These are phyloP conservation scores for Delia radicum DNA, from an alignment of 1,140 invertebrate genomes.

Conservation along the genomic window DNA sequence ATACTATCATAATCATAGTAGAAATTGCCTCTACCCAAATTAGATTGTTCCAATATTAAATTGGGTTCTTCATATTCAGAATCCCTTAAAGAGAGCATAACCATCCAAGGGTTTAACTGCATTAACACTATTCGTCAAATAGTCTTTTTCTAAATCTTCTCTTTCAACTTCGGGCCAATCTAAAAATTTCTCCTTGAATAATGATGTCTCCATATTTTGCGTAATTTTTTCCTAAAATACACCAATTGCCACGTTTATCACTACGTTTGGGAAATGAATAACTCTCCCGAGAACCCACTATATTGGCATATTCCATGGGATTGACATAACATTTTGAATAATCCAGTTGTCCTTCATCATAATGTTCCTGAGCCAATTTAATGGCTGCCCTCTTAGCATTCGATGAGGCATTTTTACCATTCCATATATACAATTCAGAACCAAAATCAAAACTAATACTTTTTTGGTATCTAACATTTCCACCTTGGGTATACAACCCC, in stretches of 20 bases:
- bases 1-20: conserved; percentile 75
- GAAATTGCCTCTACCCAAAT: conserved; percentile 79
- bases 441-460: conserved; percentile 91
- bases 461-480: conserved; percentile 79
- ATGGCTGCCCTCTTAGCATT: conserved; percentile 72
- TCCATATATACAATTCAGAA: conserved; percentile 92
- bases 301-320: conserved; percentile 67
- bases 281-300: conserved; percentile 61
- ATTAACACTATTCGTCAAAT: conserved; percentile 60
- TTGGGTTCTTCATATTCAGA: conserved; percentile 68
- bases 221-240: conserved; percentile 84
- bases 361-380: conserved; percentile 77
- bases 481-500: conserved; percentile 81
- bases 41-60: conserved; percentile 78
- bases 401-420: conserved; percentile 78
- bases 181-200: conserved; percentile 92
- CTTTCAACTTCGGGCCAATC: conserved; percentile 82
- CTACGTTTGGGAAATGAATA: conserved; percentile 56
- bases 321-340: conserved; percentile 81
- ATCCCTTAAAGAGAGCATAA: conserved; percentile 68
- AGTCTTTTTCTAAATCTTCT: conserved; percentile 58
- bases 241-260: conserved; percentile 71
- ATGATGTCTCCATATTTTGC: conserved; percentile 90
- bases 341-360: conserved; percentile 74
- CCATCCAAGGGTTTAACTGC: conserved; percentile 77